phyloP scores from a whole-genome alignment of 2,888 invertebrate genomes.

The Oscheius myriophilus region DNA sequence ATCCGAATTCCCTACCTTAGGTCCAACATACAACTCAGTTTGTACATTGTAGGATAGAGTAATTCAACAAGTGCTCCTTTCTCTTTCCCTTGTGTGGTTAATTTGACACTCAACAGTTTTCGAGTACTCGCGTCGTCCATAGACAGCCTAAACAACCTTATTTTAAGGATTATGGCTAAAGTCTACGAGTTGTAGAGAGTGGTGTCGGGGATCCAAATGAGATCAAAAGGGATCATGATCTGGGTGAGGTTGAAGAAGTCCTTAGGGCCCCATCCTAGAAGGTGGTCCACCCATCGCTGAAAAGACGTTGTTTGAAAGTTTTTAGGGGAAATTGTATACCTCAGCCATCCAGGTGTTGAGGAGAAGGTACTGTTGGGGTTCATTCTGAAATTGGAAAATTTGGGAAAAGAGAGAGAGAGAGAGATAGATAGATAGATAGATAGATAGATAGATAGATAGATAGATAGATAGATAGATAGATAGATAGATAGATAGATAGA shows the following conservation, averaged over 20 bases:
- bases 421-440: no score
- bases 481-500: no score
- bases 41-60: constrained; percentile 67
- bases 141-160: constrained; percentile 42
- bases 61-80: constrained; percentile 59
- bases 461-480: no score
- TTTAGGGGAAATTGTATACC: constrained; percentile 33
- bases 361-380: constrained; percentile 67
- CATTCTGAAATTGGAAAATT: constrained; percentile 56
- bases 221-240: constrained; percentile 57
- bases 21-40: constrained; percentile 56
- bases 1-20: constrained; percentile 20
- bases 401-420: not conserved
- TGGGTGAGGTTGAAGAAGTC: constrained; percentile 58
- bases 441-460: no score
- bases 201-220: constrained; percentile 64
- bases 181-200: constrained; percentile 62
- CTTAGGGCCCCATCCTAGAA: constrained; percentile 61
- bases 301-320: constrained; percentile 9
- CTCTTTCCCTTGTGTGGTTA: constrained; percentile 50
- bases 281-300: constrained; percentile 63
- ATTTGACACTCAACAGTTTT: constrained; percentile 58
- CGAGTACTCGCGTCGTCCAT: constrained; percentile 64
- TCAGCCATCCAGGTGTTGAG: constrained; percentile 69
- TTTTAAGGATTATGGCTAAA: not conserved